A percentile compares a stretch with the other conserved stretches of the same genome.
These are phyloP conservation scores for Metaphire vulgaris DNA, from an alignment of 1,140 invertebrate species.

Conservation along the genomic window DNA sequence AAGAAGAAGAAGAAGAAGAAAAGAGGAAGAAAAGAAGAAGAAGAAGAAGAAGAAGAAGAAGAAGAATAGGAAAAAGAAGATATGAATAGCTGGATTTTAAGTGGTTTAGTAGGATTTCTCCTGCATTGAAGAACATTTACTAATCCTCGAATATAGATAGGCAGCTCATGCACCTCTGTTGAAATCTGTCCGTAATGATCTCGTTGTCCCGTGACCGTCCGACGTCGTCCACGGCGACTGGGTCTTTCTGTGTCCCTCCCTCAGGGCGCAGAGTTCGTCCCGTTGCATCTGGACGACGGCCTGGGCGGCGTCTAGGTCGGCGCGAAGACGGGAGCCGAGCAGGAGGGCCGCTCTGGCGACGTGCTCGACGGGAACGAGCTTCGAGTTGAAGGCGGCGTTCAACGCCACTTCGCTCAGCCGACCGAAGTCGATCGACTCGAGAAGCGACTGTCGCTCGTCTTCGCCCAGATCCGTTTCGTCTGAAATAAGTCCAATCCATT, in stretches of 20 bases:
- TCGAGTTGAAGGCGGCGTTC: constrained; percentile 36
- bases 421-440: constrained; percentile 41
- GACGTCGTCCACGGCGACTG: neutral
- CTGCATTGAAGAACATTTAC: no score
- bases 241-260: neutral
- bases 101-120: no score
- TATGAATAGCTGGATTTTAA: no score
- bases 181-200: no score
- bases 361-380: constrained; percentile 36
- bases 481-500: no score
- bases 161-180: no score
- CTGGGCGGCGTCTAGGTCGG: neutral
- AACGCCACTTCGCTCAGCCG: constrained; percentile 41
- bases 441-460: constrained; percentile 30
- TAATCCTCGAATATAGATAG: no score
- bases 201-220: no score
- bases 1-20: no score
- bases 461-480: constrained; percentile 38
- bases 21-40: no score
- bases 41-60: no score
- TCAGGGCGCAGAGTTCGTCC: neutral
- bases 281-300: neutral
- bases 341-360: constrained; percentile 41
- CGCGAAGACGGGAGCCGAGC: constrained; percentile 33
- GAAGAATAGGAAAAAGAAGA: no score